Conservation (phyloP, 2,113 vertebrate genomes). For the Brachyistius frenatus region DNA sequence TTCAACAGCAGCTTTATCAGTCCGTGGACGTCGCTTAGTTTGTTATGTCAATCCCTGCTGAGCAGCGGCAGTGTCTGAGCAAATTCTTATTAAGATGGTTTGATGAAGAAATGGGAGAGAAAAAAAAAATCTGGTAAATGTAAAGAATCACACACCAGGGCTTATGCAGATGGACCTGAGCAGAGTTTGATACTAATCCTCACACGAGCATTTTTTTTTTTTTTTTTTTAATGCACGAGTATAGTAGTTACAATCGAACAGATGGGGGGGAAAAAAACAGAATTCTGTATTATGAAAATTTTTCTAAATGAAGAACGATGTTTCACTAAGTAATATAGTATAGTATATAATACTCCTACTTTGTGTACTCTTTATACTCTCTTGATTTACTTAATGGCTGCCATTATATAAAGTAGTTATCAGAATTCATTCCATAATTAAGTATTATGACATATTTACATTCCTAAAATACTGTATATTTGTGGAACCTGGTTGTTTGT, state of each 20-base stretch:
- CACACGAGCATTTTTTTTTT: not conserved
- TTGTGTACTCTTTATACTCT: no score
- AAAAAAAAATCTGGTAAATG: constrained; percentile 13
- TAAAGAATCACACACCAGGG: constrained; percentile 19
- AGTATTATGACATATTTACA: constrained; percentile 4
- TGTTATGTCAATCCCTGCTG: constrained; percentile 37
- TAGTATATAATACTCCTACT: not conserved
- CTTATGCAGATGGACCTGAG: constrained; percentile 9
- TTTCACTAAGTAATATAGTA: no score
- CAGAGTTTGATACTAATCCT: not conserved
- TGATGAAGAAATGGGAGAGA: constrained; percentile 32
- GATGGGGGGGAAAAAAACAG: not conserved
- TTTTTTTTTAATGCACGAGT: not conserved
- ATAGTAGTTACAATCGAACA: not conserved
- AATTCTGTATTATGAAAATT: not conserved
- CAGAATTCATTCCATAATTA: not conserved
- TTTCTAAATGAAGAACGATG: no score
- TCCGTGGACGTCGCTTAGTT: constrained; percentile 35
- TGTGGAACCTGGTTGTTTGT: not conserved
- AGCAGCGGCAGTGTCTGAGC: constrained; percentile 4
- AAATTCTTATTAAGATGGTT: constrained; percentile 36
- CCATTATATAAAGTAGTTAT: constrained; percentile 1
- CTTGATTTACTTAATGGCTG: not conserved
- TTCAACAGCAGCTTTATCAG: constrained; percentile 44
- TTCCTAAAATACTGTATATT: not conserved